A percentile compares a stretch with the other conserved stretches of the same genome.
Evolutionary conservation across 1,140 invertebrate species (phyloP).

Genomic region (Drosophila funebris): DNA sequence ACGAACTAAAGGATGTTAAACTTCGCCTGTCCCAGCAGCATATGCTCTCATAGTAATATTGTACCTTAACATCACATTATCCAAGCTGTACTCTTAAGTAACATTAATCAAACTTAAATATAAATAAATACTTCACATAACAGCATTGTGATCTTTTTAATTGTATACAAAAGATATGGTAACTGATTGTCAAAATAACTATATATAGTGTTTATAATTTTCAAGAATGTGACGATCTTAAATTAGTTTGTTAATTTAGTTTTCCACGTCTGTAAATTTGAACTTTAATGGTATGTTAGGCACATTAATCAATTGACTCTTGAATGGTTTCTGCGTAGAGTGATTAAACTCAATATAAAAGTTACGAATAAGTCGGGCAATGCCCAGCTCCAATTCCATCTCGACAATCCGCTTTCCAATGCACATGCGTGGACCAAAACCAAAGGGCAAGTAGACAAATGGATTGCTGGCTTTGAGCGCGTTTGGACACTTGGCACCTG

Average conservation of each 20-base stretch:
- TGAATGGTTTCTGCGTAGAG: slow-evolving; percentile 62
- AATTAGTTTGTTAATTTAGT: not conserved
- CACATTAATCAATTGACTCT: slow-evolving; percentile 52
- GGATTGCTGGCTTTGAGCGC: slow-evolving; percentile 76
- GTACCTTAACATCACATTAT: not conserved
- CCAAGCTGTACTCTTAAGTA: slow-evolving; percentile 1
- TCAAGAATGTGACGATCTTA: not conserved
- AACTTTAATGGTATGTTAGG: slow-evolving; percentile 78
- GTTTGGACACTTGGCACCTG: slow-evolving; percentile 60
- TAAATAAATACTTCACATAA: not conserved
- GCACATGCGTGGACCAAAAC: slow-evolving; percentile 86
- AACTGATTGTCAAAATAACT: too few species aligned
- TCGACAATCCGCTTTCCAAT: slow-evolving; percentile 88
- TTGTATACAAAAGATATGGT: not conserved
- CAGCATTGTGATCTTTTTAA: not conserved
- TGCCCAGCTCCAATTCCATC: slow-evolving; percentile 87
- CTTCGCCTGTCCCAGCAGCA: slow-evolving; percentile 84
- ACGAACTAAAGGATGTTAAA: slow-evolving; percentile 40
- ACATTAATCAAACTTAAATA: not conserved
- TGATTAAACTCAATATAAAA: slow-evolving; percentile 85
- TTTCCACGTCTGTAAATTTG: slow-evolving; percentile 11
- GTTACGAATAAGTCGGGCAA: slow-evolving; percentile 86
- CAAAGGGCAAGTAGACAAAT: slow-evolving; percentile 86
- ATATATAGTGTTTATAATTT: too few species aligned
- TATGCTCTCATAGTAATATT: slow-evolving; percentile 84